Evolutionary conservation across 2,797 vertebrate species (phyloP).

Genomic region (Eulemur coronatus): DNA sequence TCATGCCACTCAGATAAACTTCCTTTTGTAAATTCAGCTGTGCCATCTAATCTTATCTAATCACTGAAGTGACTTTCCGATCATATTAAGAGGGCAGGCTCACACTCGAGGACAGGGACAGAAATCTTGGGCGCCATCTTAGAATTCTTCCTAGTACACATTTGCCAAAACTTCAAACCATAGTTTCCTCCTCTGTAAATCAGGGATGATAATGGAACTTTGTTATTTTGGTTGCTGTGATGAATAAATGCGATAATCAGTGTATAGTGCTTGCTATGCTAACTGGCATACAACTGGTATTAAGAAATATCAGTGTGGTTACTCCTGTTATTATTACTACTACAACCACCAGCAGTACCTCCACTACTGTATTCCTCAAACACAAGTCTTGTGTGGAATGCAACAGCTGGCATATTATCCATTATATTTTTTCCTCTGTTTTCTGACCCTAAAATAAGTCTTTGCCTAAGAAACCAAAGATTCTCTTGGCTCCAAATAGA

Average conservation of each 20-base stretch:
- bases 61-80: background rate
- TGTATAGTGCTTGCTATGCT: background rate
- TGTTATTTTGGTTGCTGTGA: background rate
- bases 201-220: background rate
- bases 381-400: background rate
- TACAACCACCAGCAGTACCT: background rate
- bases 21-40: background rate
- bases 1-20: background rate
- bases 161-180: background rate
- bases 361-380: rapidly evolving
- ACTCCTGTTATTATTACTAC: background rate
- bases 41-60: background rate
- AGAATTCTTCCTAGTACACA: background rate
- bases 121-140: background rate
- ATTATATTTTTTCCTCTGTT: background rate
- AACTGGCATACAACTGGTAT: background rate
- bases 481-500: background rate
- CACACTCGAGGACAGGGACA: background rate
- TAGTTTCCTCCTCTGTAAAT: background rate
- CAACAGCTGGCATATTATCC: background rate
- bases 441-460: background rate
- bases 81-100: background rate
- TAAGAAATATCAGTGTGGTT: background rate
- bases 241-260: background rate
- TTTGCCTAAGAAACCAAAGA: background rate